phyloP scores from a whole-genome alignment of 2,888 invertebrate genomes.

The Nectonema munidae region DNA sequence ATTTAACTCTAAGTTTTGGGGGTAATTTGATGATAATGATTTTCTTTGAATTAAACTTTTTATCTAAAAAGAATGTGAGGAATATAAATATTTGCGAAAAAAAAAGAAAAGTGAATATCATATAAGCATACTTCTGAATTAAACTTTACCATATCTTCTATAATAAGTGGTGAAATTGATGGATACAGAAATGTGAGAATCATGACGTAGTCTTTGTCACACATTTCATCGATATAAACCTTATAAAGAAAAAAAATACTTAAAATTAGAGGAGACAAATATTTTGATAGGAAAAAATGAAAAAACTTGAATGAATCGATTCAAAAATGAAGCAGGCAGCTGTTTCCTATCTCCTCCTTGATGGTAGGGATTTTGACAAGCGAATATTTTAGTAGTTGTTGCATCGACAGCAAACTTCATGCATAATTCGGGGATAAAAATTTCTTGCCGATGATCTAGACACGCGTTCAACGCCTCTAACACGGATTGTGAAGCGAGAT shows the following conservation, averaged over 20 bases:
- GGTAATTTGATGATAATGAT: not conserved
- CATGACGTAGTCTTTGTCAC: constrained; percentile 31
- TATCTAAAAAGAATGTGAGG: not conserved
- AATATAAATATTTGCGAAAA: not conserved
- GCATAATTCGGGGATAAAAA: constrained; percentile 71
- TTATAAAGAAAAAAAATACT: constrained; percentile 19
- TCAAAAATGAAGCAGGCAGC: constrained; percentile 72
- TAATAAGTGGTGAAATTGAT: constrained; percentile 29
- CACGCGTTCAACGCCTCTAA: constrained; percentile 92
- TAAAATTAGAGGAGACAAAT: constrained; percentile 8
- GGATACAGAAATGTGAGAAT: constrained; percentile 38
- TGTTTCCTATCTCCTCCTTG: constrained; percentile 86
- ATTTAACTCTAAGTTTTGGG: constrained; percentile 55
- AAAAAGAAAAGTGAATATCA: not conserved
- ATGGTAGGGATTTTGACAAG: constrained; percentile 74
- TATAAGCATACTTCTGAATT: constrained; percentile 29
- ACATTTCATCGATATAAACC: constrained; percentile 32
- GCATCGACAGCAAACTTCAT: constrained; percentile 40
- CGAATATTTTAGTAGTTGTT: constrained; percentile 47
- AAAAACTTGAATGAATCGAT: constrained; percentile 60
- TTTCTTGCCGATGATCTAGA: constrained; percentile 74
- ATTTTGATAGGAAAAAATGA: constrained; percentile 1
- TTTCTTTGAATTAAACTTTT: not conserved
- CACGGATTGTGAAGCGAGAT: constrained; percentile 86
- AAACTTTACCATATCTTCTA: constrained; percentile 41